These are phyloP conservation scores for Anguilla obscura DNA, from an alignment of 2,797 vertebrate species.

Conservation along the genomic window DNA sequence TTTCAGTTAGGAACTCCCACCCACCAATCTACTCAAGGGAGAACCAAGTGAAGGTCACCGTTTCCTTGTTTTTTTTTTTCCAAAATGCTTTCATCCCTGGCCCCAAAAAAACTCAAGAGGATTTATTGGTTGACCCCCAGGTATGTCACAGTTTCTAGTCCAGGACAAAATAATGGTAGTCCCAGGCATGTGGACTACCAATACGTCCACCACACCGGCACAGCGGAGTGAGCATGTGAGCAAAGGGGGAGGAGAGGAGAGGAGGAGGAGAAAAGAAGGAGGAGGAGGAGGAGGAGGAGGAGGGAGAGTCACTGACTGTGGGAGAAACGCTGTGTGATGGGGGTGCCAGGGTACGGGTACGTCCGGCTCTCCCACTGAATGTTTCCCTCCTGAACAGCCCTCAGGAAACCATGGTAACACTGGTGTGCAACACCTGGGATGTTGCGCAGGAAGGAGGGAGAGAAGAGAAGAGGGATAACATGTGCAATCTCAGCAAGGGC, in stretches of 20 bases:
- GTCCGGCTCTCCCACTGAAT: constrained; percentile 99
- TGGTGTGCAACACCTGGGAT: constrained; percentile 91
- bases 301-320: constrained; percentile 84
- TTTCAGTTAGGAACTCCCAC: not conserved
- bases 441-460: constrained; percentile 29
- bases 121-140: not conserved
- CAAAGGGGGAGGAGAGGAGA: not conserved
- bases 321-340: constrained; percentile 97
- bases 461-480: not conserved
- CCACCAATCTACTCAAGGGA: not conserved
- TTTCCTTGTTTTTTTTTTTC: not conserved
- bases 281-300: too few relatives aligned
- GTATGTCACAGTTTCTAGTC: not conserved
- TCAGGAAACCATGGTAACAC: constrained; percentile 97
- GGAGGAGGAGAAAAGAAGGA: not conserved
- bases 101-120: not conserved
- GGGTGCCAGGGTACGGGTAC: constrained; percentile 98
- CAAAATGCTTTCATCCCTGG: not conserved
- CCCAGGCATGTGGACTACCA: not conserved
- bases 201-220: not conserved
- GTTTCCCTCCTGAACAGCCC: constrained; percentile 94
- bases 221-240: not conserved
- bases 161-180: not conserved
- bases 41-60: not conserved
- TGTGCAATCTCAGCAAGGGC: not conserved